These are phyloP conservation scores for Metalampra italica DNA, from an alignment of 2,888 invertebrate species.

Conservation along the genomic window DNA sequence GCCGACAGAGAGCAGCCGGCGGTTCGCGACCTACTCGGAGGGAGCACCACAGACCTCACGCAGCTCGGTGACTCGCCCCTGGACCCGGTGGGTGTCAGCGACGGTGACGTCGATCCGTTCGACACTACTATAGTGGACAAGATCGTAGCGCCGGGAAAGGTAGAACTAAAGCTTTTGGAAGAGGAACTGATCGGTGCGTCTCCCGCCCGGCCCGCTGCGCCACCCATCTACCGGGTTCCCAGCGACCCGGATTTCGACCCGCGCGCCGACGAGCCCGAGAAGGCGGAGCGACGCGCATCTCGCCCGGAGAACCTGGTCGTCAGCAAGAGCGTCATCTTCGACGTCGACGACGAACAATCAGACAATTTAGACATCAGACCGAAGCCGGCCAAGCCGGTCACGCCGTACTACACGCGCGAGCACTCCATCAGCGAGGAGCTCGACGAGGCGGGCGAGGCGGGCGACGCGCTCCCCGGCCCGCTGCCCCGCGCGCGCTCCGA, in stretches of 20 bases:
- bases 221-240: constrained; percentile 61
- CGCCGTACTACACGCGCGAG: constrained; percentile 87
- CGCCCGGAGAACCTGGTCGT: constrained; percentile 79
- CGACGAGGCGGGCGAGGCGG: constrained; percentile 78
- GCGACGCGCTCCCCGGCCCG: constrained; percentile 81
- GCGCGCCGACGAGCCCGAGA: constrained; percentile 80
- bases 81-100: constrained; percentile 78
- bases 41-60: constrained; percentile 86
- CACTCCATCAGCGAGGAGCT: constrained; percentile 76
- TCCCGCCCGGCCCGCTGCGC: constrained; percentile 24
- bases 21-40: constrained; percentile 84
- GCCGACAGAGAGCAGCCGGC: constrained; percentile 58
- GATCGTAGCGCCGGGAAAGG: constrained; percentile 85
- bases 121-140: constrained; percentile 88
- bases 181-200: constrained; percentile 83
- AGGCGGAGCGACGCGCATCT: constrained; percentile 77
- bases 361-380: constrained; percentile 79
- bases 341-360: constrained; percentile 58
- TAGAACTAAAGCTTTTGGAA: constrained; percentile 88
- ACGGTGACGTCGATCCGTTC: constrained; percentile 86
- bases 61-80: constrained; percentile 83
- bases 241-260: constrained; percentile 92
- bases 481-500: constrained; percentile 81
- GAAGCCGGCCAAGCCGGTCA: constrained; percentile 84
- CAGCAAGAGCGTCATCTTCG: constrained; percentile 74